Conservation (phyloP, 2,113 vertebrate genomes). For the Dromiciops gliroides region DNA sequence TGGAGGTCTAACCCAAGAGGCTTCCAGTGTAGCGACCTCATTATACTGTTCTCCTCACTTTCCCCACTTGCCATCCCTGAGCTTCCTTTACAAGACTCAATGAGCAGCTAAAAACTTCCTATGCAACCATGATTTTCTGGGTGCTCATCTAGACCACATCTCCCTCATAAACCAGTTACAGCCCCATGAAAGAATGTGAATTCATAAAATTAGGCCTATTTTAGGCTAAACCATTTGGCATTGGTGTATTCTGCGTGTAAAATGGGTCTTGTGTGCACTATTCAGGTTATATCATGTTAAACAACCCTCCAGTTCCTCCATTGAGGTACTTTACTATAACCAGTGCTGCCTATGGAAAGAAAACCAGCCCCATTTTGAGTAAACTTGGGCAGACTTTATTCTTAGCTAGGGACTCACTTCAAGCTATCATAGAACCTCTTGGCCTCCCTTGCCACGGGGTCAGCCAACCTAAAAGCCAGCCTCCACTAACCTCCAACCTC, state of each 20-base stretch:
- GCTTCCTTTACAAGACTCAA: slow-evolving; percentile 2
- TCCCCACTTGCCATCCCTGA: background rate
- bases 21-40: background rate
- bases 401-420: background rate
- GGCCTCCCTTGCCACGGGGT: background rate
- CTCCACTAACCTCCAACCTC: background rate
- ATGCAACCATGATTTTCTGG: background rate
- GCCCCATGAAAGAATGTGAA: background rate
- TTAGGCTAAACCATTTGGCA: background rate
- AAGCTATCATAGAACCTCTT: background rate
- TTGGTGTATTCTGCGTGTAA: background rate
- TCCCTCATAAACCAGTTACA: background rate
- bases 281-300: slow-evolving; percentile 13
- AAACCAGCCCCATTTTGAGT: background rate
- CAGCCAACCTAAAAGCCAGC: background rate
- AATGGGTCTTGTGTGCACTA: background rate
- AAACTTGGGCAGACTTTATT: background rate
- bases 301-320: background rate
- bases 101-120: background rate
- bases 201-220: background rate
- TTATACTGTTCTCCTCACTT: background rate
- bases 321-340: background rate
- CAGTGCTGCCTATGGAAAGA: background rate
- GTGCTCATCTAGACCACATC: background rate
- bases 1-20: background rate